Evolutionary conservation across 1,140 invertebrate species (phyloP), one percentile per base, ranked within the genome.

Genomic region (Lordiphosa clarofinis): DNA sequence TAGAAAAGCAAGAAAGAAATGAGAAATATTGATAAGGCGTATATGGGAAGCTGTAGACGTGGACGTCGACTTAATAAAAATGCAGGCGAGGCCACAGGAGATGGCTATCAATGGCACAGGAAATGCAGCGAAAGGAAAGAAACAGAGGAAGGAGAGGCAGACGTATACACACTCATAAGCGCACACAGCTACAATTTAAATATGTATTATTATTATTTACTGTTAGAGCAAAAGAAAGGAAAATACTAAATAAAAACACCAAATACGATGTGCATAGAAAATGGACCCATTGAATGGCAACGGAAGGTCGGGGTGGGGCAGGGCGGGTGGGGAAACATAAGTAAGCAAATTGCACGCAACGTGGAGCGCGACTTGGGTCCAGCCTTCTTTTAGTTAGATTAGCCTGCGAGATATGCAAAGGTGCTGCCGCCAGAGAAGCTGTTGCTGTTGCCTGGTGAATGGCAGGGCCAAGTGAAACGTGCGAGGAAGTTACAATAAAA

Each of bases 201-300:
- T 81, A 82, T 82, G 63, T 79, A 79, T 78, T 76, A 73, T 73
- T 79, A 81, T 81, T 82, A 81, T 81, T 81, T 82, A 76, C 76
- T 55, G 63, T 40, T 43, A 76, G 40, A 33, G 43, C 64, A 47
- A 65, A 59, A 47, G 33, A 56, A 54, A 46, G 55, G 35, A 58
- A 49, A 53, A 42, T 48, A 35, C 31, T 37, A 54, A 44, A 38
- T 33, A 70, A 46, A 73, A 57, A 68, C 49, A 54, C 33, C 28
- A 63, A 64, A 67, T 56, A 46, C 36, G 31, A 44, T 50, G 50
- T 42, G 57, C 49, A 53, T 58, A 64, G 48, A 43, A 48, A 42
- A 50, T 31, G 28, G 31, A 48, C 43, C 21, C 19, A 40, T 36
- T 24, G 13, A 48, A 24, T 12, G 46, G 39, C 7, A 49, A 33